A percentile compares a stretch with the other conserved stretches of the same genome.
phyloP scores from a whole-genome alignment of 2,797 vertebrate genomes.

The Darevskia nairensis region DNA sequence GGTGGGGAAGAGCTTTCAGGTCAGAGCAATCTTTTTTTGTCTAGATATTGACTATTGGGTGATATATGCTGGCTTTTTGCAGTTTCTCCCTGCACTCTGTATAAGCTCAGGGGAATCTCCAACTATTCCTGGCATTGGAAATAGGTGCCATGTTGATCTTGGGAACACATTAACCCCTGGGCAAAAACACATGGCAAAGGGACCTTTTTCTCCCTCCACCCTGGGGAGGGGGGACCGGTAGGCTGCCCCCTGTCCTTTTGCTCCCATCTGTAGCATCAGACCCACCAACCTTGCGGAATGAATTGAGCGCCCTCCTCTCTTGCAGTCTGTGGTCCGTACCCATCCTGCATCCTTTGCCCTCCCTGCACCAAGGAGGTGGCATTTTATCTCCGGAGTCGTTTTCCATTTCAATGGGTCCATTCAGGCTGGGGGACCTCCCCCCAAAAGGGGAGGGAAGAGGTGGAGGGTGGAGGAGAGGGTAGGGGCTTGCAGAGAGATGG shows the following conservation, averaged over 20 bases:
- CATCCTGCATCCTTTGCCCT: not conserved
- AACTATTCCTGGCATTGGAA: not conserved
- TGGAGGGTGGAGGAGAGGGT: not conserved
- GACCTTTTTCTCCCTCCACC: not conserved
- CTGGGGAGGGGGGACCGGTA: not conserved
- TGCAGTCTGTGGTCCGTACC: not conserved
- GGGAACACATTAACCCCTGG: no score
- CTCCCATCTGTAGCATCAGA: not conserved
- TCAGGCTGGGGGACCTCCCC: conserved; percentile 23
- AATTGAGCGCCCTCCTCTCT: not conserved
- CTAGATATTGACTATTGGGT: no score
- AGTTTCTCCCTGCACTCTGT: not conserved
- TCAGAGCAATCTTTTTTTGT: no score
- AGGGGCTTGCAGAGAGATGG: not conserved
- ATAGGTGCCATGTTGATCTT: not conserved
- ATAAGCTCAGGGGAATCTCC: not conserved
- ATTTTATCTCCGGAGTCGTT: conserved; percentile 82
- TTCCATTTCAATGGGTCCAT: conserved; percentile 87
- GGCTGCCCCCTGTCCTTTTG: no score
- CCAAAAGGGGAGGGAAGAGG: conserved; percentile 25
- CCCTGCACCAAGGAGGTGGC: conserved; percentile 47
- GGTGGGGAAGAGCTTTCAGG: no score
- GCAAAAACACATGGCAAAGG: not conserved
- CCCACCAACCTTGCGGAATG: conserved; percentile 63
- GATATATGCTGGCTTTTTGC: no score